Conservation (phyloP, 1,140 invertebrate genomes). For the Trialeurodes vaporariorum region DNA sequence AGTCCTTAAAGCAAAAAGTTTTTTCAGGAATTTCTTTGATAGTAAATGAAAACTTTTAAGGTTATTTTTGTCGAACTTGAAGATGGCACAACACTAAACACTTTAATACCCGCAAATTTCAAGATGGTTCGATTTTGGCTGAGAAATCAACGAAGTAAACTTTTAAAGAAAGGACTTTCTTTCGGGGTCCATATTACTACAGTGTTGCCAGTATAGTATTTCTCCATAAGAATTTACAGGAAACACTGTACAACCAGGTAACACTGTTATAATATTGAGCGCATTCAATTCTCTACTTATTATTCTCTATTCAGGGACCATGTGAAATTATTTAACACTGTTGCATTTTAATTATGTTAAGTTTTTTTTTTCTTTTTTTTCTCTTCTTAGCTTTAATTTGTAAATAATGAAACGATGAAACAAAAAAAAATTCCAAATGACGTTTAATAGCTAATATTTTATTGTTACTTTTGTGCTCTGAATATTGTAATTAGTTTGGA, state of each 20-base stretch:
- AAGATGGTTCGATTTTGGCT: not conserved
- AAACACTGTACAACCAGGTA: not conserved
- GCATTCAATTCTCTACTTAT: not conserved
- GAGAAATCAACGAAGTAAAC: not conserved
- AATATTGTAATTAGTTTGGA: not conserved
- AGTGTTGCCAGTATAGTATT: not conserved
- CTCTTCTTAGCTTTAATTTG: not conserved
- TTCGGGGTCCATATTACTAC: not conserved
- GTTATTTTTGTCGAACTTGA: too few species aligned
- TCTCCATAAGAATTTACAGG: not conserved
- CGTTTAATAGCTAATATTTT: not conserved
- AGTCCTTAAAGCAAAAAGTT: too few species aligned
- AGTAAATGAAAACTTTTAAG: too few species aligned
- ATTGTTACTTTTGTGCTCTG: not conserved
- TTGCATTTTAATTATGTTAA: conserved; percentile 1
- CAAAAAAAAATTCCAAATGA: not conserved
- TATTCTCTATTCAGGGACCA: not conserved
- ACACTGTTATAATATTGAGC: too few species aligned
- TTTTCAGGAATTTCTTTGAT: too few species aligned
- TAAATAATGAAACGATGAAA: not conserved
- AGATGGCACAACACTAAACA: too few species aligned
- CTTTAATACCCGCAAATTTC: too few species aligned
- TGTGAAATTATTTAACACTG: not conserved
- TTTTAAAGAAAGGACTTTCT: not conserved
- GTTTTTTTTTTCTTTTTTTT: too few species aligned